phyloP scores from a whole-genome alignment of 2,888 invertebrate genomes.

The Trisateles emortualis region DNA sequence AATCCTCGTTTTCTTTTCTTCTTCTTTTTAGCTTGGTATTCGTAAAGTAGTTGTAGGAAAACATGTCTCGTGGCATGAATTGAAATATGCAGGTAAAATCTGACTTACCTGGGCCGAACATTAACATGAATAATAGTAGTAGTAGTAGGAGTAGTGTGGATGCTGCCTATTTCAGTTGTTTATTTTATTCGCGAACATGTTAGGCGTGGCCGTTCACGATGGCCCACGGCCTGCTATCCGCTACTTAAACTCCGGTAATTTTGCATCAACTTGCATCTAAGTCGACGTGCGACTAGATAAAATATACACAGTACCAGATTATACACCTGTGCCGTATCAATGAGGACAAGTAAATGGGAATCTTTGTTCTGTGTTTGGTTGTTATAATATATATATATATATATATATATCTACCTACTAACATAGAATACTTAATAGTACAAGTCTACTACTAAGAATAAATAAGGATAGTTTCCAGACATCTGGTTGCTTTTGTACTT shows the following conservation, averaged over 20 bases:
- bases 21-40: too few relatives aligned
- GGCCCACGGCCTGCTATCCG: conserved; percentile 60
- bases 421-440: too few relatives aligned
- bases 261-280: conserved; percentile 39
- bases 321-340: conserved; percentile 39
- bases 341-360: conserved; percentile 20
- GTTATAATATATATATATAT: too few relatives aligned
- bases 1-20: too few relatives aligned
- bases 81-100: too few relatives aligned
- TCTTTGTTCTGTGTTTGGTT: neutral
- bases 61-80: too few relatives aligned
- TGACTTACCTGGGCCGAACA: too few relatives aligned
- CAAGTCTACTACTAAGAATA: too few relatives aligned
- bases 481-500: too few relatives aligned
- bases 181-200: conserved; percentile 49
- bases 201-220: conserved; percentile 76
- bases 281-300: conserved; percentile 37
- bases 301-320: conserved; percentile 35
- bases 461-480: too few relatives aligned
- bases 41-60: too few relatives aligned
- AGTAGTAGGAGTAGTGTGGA: conserved; percentile 16
- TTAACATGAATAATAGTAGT: neutral
- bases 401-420: too few relatives aligned
- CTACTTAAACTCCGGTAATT: conserved; percentile 56
- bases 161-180: conserved; percentile 46